phyloP scores from a whole-genome alignment of 2,797 vertebrate genomes.

The Manis pentadactyla region DNA sequence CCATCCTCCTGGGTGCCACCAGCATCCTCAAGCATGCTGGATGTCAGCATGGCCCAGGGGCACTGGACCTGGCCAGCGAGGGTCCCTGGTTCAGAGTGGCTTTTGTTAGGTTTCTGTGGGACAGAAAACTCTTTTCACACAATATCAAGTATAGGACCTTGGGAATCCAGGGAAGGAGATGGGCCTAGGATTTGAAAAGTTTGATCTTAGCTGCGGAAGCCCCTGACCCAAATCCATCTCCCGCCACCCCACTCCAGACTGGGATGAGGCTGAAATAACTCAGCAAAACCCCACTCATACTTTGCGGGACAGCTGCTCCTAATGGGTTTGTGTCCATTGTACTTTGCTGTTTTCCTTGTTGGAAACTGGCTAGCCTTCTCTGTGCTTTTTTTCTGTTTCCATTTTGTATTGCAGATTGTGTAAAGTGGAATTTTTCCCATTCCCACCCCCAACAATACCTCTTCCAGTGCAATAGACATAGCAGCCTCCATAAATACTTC shows the following conservation, averaged over 20 bases:
- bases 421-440: not conserved
- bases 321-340: slow-evolving; percentile 26
- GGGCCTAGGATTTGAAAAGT: not conserved
- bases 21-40: slow-evolving; percentile 73
- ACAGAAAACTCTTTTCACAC: not conserved
- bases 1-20: slow-evolving; percentile 74
- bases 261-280: not conserved
- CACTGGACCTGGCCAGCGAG: not conserved
- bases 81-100: not conserved
- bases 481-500: not conserved
- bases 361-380: slow-evolving; percentile 79
- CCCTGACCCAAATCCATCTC: not conserved
- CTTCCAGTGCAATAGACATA: not conserved
- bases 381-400: slow-evolving; percentile 27
- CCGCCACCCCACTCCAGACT: not conserved
- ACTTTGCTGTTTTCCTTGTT: slow-evolving; percentile 76
- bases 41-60: slow-evolving; percentile 5
- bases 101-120: not conserved
- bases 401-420: not conserved
- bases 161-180: not conserved
- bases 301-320: not conserved
- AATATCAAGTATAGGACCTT: not conserved
- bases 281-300: too few species aligned
- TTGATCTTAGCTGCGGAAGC: not conserved
- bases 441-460: not conserved